Conservation (phyloP, 2,113 vertebrate species). For the Etheostoma cragini region DNA sequence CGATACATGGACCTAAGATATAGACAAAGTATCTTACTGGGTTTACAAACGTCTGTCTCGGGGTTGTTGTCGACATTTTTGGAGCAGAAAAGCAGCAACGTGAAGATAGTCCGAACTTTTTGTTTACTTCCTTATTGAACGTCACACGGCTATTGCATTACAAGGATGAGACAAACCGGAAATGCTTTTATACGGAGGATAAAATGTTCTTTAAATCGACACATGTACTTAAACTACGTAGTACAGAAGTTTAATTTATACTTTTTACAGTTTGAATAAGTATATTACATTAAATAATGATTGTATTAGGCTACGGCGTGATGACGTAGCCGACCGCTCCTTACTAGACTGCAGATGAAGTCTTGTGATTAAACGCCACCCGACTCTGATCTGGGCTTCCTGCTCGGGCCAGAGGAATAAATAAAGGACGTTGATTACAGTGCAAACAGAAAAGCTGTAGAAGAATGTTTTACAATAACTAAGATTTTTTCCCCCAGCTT, state of each 20-base stretch:
- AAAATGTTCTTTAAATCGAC: no score
- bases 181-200: accelerated
- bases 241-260: not conserved
- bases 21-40: slow-evolving; percentile 65
- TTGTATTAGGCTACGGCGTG: accelerated
- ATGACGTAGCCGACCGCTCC: slow-evolving; percentile 30
- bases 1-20: not conserved
- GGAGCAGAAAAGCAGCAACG: not conserved
- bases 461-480: no score
- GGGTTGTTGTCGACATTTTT: slow-evolving; percentile 68
- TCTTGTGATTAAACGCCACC: not conserved
- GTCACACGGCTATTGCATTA: accelerated
- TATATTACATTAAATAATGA: not conserved
- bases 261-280: not conserved
- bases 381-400: no score
- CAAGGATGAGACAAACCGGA: not conserved
- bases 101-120: not conserved
- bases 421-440: no score
- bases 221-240: not conserved
- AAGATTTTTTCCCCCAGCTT: no score
- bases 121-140: slow-evolving; percentile 56
- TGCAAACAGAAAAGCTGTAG: no score
- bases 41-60: slow-evolving; percentile 77
- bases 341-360: accelerated
- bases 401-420: no score